Base-by-base conservation (phyloP, 2,888 invertebrate genomes). In the Nymphalis urticae region DNA sequence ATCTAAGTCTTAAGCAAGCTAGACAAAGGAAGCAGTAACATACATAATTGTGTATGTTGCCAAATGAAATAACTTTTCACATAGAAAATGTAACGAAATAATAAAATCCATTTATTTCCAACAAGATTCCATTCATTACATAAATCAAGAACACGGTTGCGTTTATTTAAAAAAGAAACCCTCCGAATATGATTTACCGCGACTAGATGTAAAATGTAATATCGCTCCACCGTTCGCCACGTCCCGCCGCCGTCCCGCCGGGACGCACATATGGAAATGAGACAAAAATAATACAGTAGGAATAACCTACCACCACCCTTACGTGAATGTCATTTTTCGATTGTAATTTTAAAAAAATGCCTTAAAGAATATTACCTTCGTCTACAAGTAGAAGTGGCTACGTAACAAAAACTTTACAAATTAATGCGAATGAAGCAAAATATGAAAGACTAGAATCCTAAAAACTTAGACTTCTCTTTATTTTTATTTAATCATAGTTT, bases 101-200 rank as follows among this genome's bases (percentile, higher is more conserved):
- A 36, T 19, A 54, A 54, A 21, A 54, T 53, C 19, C 19, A 21
- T 58, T 51, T 63, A 27, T 32, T 32, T 63, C 27, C 50, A 56
- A 56, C 17, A 56, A 32, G 27, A 58, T 42, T 58, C 32, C 56
- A 42, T 32, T 47, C 51, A 51, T 51, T 63, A 47, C 53, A 48
- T 64, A 71, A 69, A 71, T 71, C 66, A 69, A 60, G n/a, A 64
- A 63, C 21, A 48, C 63, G 32, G 56, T 62, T 48, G 66, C 69
- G 69, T 71, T 64, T 71, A 69, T 71, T 71, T 69, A 66, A 71
- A 71, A 71, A 69, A 69, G 66, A 58, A 63, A 66, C 63, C 69
- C 27, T 48, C 19, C 51, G 21, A 63, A 68, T 54, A 66, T 69
- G 71, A 69, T 71, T 71, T 71, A 69, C 69, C 51, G 68, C 60